Base-by-base conservation (phyloP, 2,888 invertebrate species). In the Polymixis lichenea region DNA sequence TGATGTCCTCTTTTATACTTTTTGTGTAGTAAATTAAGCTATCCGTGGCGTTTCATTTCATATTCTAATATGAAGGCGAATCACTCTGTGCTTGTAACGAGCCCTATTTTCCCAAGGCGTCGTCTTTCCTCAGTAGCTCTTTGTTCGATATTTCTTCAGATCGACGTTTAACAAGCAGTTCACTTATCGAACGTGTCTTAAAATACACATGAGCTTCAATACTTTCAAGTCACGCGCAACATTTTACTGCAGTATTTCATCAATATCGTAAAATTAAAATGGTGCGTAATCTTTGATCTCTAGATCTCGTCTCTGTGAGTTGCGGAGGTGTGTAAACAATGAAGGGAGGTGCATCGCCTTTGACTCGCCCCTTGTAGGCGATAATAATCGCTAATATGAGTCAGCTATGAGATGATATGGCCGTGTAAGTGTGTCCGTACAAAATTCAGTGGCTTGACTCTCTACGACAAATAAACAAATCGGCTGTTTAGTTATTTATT, bases 241-340 rank as follows among this genome's bases (percentile, higher is more conserved):
- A 72, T 89, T 92, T 91, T 90, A 90, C 86, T 82, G 80, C 79
- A 81, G 77, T 86, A 88, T 92, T 91, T 91, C 90, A 93, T 93
- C 93, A 91, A 93, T 94, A 92, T 92, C 92, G 92, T 94, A 90
- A 92, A 93, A 89, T 90, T 87, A 83, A 90, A 91, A 86, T 82
- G 82, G 78, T 75, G 56, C 72, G 82, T 88, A 89, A 92, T 92
- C 93, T 94, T 94, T 95, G 94, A 95, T 95, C 93, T 93, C 84
- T 77, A 72, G 78, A 83, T 78, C 71, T 78, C 72, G 75, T 83
- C 87, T 83, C 86, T 85, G 77, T 38, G 65, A 80, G 69, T 69
- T 74, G 76, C 85, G 78, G 67, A 87, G 84, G 84, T 83, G 83
- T 78, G 89, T 90, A 90, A 88, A 91, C 91, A 92, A 90, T 87